Percentiles rank a stretch among this genome's conserved stretches.
phyloP scores from a whole-genome alignment of 2,797 vertebrate species.

The Eulemur rubriventer region DNA sequence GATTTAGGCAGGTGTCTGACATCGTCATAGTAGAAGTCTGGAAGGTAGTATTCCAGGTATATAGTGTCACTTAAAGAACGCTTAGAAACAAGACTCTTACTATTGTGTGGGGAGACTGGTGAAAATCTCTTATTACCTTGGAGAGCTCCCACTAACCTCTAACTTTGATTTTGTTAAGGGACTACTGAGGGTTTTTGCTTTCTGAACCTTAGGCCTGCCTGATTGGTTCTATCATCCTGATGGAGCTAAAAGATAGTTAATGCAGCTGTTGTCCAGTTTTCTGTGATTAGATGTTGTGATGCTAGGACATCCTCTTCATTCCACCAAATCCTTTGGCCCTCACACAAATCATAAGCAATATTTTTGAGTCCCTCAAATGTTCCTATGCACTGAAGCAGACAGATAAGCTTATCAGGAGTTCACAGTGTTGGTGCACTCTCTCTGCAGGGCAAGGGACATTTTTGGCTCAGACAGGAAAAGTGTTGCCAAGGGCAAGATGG shows the following conservation, averaged over 20 bases:
- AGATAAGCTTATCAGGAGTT: background rate
- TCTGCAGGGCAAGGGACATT: slow-evolving; percentile 31
- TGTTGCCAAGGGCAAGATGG: slow-evolving; percentile 43
- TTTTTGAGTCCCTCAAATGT: background rate
- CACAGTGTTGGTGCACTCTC: background rate
- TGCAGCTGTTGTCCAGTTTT: background rate
- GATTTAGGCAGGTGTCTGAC: background rate
- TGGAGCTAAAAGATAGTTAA: background rate
- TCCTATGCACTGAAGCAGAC: background rate
- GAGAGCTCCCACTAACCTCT: slow-evolving; percentile 27
- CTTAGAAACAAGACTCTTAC: background rate
- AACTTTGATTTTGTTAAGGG: background rate
- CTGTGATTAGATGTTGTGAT: background rate
- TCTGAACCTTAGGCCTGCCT: background rate
- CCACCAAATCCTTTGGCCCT: background rate
- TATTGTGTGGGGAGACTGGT: background rate
- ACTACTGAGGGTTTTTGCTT: background rate
- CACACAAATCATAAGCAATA: background rate
- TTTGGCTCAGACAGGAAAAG: background rate
- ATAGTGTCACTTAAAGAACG: background rate
- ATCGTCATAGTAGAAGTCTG: background rate
- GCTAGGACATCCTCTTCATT: background rate
- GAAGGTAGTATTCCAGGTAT: background rate
- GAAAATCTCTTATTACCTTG: background rate
- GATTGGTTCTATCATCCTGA: background rate